These are phyloP conservation scores for Sanderia malayensis DNA, from an alignment of 30 jellyfish, hydroid and myxozoan genomes.

Conservation along the genomic window DNA sequence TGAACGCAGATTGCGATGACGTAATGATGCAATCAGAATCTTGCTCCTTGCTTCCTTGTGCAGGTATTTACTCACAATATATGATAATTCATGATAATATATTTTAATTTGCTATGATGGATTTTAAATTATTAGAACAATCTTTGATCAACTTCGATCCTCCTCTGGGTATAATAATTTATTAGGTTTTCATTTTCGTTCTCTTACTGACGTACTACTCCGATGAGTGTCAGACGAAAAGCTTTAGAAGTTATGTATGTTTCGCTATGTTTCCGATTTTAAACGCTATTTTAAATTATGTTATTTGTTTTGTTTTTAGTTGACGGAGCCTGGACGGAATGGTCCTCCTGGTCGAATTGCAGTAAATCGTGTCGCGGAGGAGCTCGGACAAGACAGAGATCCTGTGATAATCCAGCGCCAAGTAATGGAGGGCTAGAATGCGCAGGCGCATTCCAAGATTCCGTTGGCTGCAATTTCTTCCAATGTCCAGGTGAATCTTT, in stretches of 20 bases:
- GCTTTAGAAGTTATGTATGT: not conserved
- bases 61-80: too few relatives aligned
- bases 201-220: too few relatives aligned
- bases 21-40: not conserved
- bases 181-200: too few relatives aligned
- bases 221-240: too few relatives aligned
- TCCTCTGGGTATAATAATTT: too few relatives aligned
- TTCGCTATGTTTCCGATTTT: not conserved
- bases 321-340: conserved; percentile 42
- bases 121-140: too few relatives aligned
- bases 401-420: conserved; percentile 26
- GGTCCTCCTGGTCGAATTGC: conserved; percentile 50
- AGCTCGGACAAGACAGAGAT: not conserved
- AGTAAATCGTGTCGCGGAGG: conserved; percentile 29
- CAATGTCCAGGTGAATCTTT: not conserved
- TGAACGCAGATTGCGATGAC: not conserved
- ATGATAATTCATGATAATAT: too few relatives aligned
- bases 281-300: not conserved
- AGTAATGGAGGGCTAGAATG: conserved; percentile 47
- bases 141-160: not conserved
- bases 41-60: not conserved
- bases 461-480: not conserved
- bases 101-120: too few relatives aligned
- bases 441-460: conserved; percentile 18
- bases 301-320: not conserved